Conservation (phyloP, 2,113 vertebrate species). For the Mirounga angustirostris region DNA sequence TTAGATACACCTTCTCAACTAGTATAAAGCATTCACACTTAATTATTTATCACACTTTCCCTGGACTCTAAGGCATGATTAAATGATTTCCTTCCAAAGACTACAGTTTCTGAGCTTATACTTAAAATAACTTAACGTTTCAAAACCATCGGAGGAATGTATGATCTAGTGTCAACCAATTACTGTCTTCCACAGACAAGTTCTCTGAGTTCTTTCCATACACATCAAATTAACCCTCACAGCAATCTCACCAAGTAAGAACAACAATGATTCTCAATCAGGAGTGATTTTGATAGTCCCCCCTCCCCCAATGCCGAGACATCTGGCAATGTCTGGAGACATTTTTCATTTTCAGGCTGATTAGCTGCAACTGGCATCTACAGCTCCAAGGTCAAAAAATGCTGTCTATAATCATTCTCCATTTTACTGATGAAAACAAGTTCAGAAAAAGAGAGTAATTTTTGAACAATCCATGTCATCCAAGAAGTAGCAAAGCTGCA, state of each 20-base stretch:
- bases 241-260: neutral
- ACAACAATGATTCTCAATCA: neutral
- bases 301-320: neutral
- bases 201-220: neutral
- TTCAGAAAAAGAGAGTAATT: neutral
- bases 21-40: neutral
- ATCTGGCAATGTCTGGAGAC: neutral
- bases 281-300: neutral
- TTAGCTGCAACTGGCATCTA: neutral
- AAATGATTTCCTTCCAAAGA: neutral
- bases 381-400: neutral
- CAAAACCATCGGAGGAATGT: neutral
- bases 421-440: conserved; percentile 4
- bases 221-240: neutral
- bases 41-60: neutral
- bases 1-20: neutral
- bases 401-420: neutral
- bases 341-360: neutral
- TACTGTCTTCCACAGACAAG: neutral
- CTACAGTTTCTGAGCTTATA: neutral
- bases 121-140: neutral
- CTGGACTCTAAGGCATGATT: neutral
- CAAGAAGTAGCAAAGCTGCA: neutral
- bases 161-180: neutral
- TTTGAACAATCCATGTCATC: neutral